phyloP scores from a whole-genome alignment of 1,140 invertebrate species.

The Eciton burchellii region DNA sequence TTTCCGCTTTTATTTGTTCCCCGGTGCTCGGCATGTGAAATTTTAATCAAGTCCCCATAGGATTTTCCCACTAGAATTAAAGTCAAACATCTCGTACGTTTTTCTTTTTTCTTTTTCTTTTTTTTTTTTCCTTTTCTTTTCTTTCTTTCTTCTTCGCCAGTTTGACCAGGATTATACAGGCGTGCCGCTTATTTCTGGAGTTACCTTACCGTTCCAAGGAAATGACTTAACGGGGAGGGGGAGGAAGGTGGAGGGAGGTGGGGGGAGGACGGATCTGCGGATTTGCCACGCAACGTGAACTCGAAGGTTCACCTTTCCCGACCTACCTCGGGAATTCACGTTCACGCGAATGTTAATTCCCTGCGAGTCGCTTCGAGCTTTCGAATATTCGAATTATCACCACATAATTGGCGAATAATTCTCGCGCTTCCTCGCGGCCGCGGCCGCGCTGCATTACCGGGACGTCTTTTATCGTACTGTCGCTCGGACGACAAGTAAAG shows the following conservation, averaged over 20 bases:
- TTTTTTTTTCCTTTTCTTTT: no score
- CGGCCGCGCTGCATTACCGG: slow-evolving; percentile 31
- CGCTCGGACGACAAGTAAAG: slow-evolving; percentile 48
- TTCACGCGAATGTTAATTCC: slow-evolving; percentile 3
- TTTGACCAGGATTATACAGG: background rate
- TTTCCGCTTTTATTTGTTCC: background rate
- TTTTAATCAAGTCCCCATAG: background rate
- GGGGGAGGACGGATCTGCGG: background rate
- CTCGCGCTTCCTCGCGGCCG: slow-evolving; percentile 32
- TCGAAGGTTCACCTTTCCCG: no score
- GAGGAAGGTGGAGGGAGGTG: no score
- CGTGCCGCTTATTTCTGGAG: background rate
- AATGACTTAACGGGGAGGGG: no score
- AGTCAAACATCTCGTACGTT: background rate
- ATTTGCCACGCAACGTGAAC: no score
- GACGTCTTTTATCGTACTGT: slow-evolving; percentile 55
- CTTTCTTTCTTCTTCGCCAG: no score
- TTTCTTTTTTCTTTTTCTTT: no score
- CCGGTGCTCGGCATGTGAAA: background rate
- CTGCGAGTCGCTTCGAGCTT: slow-evolving; percentile 37
- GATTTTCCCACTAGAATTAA: slow-evolving; percentile 1
- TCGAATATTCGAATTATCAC: no score
- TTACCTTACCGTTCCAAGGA: no score
- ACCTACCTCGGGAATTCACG: no score
- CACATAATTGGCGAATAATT: slow-evolving; percentile 44